These are phyloP conservation scores for Thunnus thynnus DNA, from an alignment of 2,113 vertebrate genomes.

Conservation along the genomic window DNA sequence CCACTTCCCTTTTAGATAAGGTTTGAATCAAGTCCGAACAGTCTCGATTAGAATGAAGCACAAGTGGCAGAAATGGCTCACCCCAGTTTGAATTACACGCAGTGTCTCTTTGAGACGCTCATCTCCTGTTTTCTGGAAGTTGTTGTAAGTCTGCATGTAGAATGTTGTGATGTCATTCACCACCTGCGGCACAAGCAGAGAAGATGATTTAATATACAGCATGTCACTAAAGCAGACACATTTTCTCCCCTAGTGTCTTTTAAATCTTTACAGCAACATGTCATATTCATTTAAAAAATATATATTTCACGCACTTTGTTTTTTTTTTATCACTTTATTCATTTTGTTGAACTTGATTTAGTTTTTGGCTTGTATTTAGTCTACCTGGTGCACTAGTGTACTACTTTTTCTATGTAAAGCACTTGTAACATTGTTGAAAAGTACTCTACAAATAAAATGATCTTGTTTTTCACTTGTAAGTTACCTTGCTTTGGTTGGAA, in stretches of 20 bases:
- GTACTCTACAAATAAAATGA: neutral
- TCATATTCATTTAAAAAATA: neutral
- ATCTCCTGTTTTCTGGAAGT: conserved; percentile 77
- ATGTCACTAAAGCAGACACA: neutral
- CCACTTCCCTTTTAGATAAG: neutral
- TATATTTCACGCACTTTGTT: neutral
- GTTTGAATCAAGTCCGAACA: neutral
- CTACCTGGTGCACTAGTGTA: neutral
- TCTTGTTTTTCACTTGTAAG: neutral
- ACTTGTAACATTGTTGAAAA: conserved; percentile 1
- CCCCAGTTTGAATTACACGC: conserved; percentile 87
- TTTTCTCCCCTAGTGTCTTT: neutral
- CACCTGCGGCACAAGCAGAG: conserved; percentile 82
- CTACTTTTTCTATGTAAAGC: neutral
- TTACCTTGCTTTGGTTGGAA: conserved; percentile 93
- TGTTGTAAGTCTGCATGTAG: conserved; percentile 87
- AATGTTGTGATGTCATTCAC: conserved; percentile 87
- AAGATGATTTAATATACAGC: neutral
- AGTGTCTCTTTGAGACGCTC: conserved; percentile 85
- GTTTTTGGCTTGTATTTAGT: neutral
- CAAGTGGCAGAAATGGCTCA: conserved; percentile 73
- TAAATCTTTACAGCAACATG: neutral
- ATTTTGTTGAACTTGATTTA: neutral
- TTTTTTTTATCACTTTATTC: neutral
- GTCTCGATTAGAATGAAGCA: neutral